Conservation (phyloP, 2,888 invertebrate species). For the Siphlonurus alternatus region DNA sequence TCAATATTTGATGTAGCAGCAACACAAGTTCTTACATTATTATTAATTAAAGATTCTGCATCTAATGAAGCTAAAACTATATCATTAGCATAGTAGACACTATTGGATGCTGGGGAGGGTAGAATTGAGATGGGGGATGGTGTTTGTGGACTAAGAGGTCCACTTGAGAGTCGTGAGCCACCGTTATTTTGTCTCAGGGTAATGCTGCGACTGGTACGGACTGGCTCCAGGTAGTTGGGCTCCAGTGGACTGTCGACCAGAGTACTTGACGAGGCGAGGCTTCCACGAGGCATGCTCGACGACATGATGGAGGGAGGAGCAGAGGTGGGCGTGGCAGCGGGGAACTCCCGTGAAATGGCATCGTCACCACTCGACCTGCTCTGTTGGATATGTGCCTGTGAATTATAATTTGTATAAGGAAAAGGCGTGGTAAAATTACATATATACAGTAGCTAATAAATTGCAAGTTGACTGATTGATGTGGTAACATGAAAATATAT, state of each 20-base stretch:
- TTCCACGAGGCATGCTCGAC: neutral
- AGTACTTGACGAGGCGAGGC: neutral
- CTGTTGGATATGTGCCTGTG: constrained; percentile 3
- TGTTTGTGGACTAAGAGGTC: constrained; percentile 28
- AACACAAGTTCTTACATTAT: constrained; percentile 5
- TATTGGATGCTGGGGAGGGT: neutral
- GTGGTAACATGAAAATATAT: too few relatives aligned
- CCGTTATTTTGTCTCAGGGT: neutral
- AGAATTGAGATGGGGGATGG: constrained; percentile 13
- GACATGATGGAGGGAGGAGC: neutral
- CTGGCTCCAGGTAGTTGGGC: constrained; percentile 10
- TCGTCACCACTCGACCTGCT: constrained; percentile 21
- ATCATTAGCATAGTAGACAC: constrained; percentile 15
- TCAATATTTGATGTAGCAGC: constrained; percentile 6
- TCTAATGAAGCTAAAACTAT: neutral
- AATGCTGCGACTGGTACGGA: neutral
- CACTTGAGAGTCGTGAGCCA: constrained; percentile 16
- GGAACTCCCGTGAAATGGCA: constrained; percentile 24
- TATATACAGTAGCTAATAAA: too few relatives aligned
- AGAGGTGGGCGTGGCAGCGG: constrained; percentile 17
- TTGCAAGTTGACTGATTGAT: too few relatives aligned
- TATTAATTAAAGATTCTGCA: neutral
- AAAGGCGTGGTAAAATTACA: too few relatives aligned
- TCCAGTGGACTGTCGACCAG: neutral
- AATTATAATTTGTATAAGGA: too few relatives aligned